Evolutionary conservation across 2,113 vertebrate species (phyloP).

Genomic region (Anolis sagrei): DNA sequence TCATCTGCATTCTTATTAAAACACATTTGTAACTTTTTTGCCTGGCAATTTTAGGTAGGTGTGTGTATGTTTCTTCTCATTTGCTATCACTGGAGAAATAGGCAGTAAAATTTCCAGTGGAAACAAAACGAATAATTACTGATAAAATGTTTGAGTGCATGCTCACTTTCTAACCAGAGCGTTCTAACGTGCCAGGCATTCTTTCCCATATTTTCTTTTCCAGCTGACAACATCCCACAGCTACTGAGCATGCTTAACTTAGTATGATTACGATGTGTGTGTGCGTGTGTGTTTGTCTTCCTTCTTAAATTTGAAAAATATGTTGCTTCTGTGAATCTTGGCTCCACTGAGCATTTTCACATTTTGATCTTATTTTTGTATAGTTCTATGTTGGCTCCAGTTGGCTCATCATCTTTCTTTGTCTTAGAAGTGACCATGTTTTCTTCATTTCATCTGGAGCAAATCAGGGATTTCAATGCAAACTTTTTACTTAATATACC

Average conservation of each 20-base stretch:
- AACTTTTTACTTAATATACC: not conserved
- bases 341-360: not conserved
- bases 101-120: not conserved
- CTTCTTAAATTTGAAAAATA: too few species aligned
- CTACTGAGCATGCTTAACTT: not conserved
- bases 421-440: not conserved
- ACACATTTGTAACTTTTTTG: accelerated
- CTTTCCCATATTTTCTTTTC: not conserved
- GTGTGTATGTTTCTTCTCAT: accelerated
- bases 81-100: not conserved
- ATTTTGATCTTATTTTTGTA: not conserved
- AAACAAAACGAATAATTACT: not conserved
- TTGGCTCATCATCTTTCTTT: not conserved
- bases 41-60: not conserved
- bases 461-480: not conserved
- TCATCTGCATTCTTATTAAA: not conserved
- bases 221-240: not conserved
- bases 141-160: not conserved
- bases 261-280: not conserved
- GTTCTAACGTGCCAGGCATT: not conserved
- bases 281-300: not conserved
- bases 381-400: not conserved
- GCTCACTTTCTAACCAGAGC: not conserved
- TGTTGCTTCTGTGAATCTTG: not conserved
- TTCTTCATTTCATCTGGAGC: not conserved